Evolutionary conservation across 2,888 invertebrate species (phyloP).

Genomic region (Eupithecia vulgata): DNA sequence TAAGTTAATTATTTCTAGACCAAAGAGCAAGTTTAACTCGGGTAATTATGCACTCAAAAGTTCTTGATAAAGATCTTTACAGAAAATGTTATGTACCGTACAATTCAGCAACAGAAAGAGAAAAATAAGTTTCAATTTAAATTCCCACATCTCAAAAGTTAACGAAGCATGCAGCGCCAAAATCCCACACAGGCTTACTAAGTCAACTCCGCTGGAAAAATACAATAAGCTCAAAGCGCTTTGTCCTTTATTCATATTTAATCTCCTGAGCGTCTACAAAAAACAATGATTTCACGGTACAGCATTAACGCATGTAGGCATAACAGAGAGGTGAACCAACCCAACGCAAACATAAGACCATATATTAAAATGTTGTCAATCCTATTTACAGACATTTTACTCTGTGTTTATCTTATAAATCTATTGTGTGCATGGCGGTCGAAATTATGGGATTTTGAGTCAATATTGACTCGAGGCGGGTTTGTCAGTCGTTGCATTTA

Average conservation of each 20-base stretch:
- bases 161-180: conserved; percentile 62
- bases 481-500: conserved; percentile 79
- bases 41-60: conserved; percentile 28
- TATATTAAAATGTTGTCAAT: conserved; percentile 84
- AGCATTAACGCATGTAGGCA: conserved; percentile 83
- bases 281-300: conserved; percentile 83
- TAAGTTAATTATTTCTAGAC: conserved; percentile 32
- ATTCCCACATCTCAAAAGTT: conserved; percentile 58
- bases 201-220: conserved; percentile 68
- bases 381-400: conserved; percentile 83
- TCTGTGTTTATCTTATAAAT: conserved; percentile 83
- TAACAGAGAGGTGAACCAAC: conserved; percentile 76
- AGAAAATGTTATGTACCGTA: conserved; percentile 28
- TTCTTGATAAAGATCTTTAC: conserved; percentile 31
- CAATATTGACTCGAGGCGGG: conserved; percentile 77
- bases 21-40: conserved; percentile 25
- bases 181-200: conserved; percentile 74
- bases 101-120: conserved; percentile 21
- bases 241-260: conserved; percentile 82
- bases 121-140: conserved; percentile 27
- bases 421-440: conserved; percentile 82
- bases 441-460: conserved; percentile 82
- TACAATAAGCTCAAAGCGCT: conserved; percentile 71
- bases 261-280: conserved; percentile 77
- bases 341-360: conserved; percentile 79